Conservation (phyloP, 1,140 invertebrate species). For the Arion vulgaris region DNA sequence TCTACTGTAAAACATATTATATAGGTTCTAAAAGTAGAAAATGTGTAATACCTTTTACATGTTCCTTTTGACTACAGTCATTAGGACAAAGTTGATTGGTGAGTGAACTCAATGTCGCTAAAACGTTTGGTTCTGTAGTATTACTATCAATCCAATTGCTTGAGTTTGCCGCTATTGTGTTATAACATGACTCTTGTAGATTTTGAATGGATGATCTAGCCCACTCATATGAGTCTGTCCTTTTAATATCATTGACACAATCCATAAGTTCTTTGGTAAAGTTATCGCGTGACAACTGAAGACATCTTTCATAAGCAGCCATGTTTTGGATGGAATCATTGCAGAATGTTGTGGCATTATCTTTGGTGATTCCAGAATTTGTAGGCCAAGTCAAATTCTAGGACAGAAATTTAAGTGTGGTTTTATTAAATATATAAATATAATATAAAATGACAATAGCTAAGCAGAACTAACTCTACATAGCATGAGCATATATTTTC, state of each 20-base stretch:
- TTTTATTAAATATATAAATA: background rate
- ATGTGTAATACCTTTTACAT: conserved; percentile 43
- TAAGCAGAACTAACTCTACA: too few species aligned
- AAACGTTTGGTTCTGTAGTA: background rate
- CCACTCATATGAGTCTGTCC: conserved; percentile 42
- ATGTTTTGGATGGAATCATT: conserved; percentile 22
- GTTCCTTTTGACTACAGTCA: conserved; percentile 43
- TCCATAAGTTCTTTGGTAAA: conserved; percentile 38
- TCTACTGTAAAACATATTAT: too few species aligned
- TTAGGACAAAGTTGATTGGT: conserved; percentile 43
- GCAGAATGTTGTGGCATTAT: conserved; percentile 39
- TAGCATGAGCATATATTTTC: too few species aligned
- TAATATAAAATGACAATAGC: too few species aligned
- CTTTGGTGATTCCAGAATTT: conserved; percentile 39
- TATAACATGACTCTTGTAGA: conserved; percentile 44
- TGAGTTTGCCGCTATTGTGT: conserved; percentile 34
- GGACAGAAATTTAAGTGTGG: background rate
- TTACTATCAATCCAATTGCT: conserved; percentile 41
- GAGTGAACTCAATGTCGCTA: conserved; percentile 22
- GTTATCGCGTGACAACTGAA: conserved; percentile 32
- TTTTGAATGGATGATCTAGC: conserved; percentile 23
- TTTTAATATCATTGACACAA: conserved; percentile 48
- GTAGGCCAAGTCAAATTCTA: conserved; percentile 41
- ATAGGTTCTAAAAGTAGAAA: too few species aligned
- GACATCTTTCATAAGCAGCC: conserved; percentile 34